Evolutionary conservation across 2,888 invertebrate species (phyloP).

Genomic region (Hemaris fuciformis): DNA sequence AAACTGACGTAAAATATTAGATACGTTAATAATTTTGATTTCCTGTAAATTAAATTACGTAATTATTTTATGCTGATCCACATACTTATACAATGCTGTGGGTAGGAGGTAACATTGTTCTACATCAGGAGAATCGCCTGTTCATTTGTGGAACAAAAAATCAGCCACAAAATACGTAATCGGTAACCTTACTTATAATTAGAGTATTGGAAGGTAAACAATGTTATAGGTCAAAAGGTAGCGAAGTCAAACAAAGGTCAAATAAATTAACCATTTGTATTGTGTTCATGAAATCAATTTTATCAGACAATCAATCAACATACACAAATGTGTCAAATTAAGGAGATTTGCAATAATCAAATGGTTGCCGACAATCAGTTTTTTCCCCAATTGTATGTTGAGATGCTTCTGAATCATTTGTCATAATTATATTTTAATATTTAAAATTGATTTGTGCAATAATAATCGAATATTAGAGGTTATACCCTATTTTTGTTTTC

Average conservation of each 20-base stretch:
- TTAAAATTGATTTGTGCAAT: not conserved
- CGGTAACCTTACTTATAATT: not conserved
- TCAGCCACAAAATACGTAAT: not conserved
- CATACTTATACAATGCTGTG: too few species aligned
- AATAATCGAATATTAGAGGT: not conserved
- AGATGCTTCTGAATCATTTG: constrained; percentile 25
- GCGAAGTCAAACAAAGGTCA: constrained; percentile 29
- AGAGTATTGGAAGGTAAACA: not conserved
- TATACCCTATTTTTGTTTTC: not conserved
- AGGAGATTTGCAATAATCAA: constrained; percentile 21
- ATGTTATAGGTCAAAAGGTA: not conserved
- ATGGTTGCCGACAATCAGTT: constrained; percentile 11
- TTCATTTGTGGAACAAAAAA: not conserved
- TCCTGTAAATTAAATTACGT: too few species aligned
- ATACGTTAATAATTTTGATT: too few species aligned
- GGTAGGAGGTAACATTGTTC: too few species aligned
- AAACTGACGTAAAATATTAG: too few species aligned
- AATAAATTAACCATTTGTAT: constrained; percentile 30
- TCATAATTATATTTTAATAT: constrained; percentile 24
- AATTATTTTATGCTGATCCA: too few species aligned
- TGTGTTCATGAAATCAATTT: constrained; percentile 23
- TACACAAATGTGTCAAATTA: constrained; percentile 18
- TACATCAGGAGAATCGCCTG: too few species aligned
- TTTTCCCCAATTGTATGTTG: constrained; percentile 3
- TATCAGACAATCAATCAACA: constrained; percentile 22